Evolutionary conservation across 2,888 invertebrate species (phyloP).

Genomic region (Lucinisca nassula): DNA sequence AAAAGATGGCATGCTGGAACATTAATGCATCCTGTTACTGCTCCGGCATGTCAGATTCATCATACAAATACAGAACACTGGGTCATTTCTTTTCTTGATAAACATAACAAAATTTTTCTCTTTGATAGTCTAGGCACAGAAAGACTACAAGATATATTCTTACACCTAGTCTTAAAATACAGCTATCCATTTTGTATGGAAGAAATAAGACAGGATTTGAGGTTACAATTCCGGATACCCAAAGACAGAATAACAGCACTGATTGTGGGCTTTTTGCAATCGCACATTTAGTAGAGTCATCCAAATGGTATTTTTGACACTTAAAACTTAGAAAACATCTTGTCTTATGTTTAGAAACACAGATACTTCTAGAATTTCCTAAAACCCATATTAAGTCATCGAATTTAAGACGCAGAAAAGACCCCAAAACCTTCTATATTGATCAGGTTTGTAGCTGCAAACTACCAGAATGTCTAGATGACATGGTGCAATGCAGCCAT

Average conservation of each 20-base stretch:
- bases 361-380: background rate
- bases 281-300: background rate
- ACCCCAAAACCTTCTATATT: background rate
- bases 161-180: background rate
- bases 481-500: background rate
- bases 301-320: background rate
- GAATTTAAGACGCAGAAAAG: background rate
- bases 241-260: background rate
- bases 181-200: background rate
- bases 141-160: background rate
- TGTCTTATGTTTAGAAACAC: background rate
- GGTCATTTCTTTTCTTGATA: background rate
- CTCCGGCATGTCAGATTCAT: background rate
- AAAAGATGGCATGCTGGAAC: background rate
- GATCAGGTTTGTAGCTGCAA: background rate
- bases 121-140: background rate
- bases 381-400: background rate
- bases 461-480: background rate
- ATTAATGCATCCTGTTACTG: background rate
- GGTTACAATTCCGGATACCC: background rate
- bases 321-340: background rate
- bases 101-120: background rate
- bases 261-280: background rate
- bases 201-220: background rate
- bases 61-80: background rate